Evolutionary conservation across 2,113 vertebrate species (phyloP).

Genomic region (Microcebus tavaratra): DNA sequence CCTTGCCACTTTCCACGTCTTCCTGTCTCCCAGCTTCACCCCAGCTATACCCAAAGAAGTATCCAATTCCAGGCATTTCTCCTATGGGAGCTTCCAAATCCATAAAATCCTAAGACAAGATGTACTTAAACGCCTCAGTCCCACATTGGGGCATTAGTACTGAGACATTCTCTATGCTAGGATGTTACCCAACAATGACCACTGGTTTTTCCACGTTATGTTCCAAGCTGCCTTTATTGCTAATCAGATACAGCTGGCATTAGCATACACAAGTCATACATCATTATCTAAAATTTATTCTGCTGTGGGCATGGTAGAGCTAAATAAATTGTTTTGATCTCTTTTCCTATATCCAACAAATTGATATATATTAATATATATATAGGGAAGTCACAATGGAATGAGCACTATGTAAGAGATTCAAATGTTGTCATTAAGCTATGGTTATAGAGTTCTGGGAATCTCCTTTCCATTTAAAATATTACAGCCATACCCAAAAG

Average conservation of each 20-base stretch:
- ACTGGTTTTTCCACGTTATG: conserved; percentile 46
- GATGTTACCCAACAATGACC: conserved; percentile 57
- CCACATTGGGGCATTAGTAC: neutral
- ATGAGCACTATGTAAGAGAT: neutral
- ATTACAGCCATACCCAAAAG: neutral
- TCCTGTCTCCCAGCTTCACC: neutral
- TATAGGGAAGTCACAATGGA: neutral
- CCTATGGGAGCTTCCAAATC: neutral
- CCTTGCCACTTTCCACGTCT: neutral
- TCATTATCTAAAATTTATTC: neutral
- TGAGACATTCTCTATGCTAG: conserved; percentile 39
- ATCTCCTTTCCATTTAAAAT: neutral
- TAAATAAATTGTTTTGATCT: neutral
- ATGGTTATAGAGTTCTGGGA: neutral
- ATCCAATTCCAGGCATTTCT: neutral
- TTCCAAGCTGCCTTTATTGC: conserved; percentile 40
- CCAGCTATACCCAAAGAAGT: neutral
- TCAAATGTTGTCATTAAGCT: neutral
- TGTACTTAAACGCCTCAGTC: neutral
- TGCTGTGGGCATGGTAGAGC: neutral
- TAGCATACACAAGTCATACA: neutral
- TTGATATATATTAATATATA: neutral
- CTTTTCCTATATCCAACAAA: neutral
- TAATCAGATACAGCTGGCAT: conserved; percentile 57
- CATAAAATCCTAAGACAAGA: conserved; percentile 29